Conservation (phyloP, 2,888 invertebrate genomes). For the Cryptus armator region DNA sequence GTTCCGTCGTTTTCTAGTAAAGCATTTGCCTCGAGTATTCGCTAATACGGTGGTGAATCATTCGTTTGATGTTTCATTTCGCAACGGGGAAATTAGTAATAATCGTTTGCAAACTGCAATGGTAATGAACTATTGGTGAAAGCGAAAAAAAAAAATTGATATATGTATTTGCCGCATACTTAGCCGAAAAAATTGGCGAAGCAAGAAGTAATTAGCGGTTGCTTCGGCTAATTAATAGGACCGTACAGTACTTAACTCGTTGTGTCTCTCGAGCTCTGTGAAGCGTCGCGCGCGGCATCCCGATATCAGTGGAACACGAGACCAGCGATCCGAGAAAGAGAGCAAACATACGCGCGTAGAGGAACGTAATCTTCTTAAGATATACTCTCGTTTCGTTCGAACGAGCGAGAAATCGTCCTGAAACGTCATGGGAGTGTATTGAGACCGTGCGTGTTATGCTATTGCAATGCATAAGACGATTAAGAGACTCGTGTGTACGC, state of each 20-base stretch:
- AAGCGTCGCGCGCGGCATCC: not conserved
- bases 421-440: not conserved
- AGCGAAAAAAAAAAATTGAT: not conserved
- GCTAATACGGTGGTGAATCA: not conserved
- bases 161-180: not conserved
- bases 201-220: not conserved
- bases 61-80: not conserved
- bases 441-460: not conserved
- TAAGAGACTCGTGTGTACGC: slow-evolving; percentile 3
- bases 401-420: slow-evolving; percentile 5
- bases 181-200: not conserved
- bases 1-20: not conserved
- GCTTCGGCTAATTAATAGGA: slow-evolving; percentile 5
- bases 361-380: slow-evolving; percentile 18
- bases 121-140: not conserved
- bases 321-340: not conserved
- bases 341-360: not conserved
- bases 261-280: not conserved
- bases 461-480: slow-evolving; percentile 10
- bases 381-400: slow-evolving; percentile 33
- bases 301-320: slow-evolving; percentile 7
- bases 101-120: not conserved
- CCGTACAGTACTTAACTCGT: slow-evolving; percentile 3
- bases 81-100: not conserved
- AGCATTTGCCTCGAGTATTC: too few species aligned